phyloP scores from a whole-genome alignment of 2,113 vertebrate genomes.

The Menura novaehollandiae region DNA sequence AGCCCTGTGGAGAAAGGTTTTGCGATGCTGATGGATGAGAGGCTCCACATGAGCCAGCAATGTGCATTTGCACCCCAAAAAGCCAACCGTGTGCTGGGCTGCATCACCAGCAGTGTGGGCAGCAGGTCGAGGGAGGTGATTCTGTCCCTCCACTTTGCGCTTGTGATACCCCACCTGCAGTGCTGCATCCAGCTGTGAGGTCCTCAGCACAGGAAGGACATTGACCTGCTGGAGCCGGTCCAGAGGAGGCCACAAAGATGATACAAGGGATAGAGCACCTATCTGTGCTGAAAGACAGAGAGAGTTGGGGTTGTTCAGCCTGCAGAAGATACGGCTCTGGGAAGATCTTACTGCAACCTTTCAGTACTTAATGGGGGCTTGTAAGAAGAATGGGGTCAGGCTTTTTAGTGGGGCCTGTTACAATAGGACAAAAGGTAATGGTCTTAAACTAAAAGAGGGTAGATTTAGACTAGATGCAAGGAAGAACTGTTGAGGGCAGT shows the following conservation, averaged over 20 bases:
- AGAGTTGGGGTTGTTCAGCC: not conserved
- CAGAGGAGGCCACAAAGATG: not conserved
- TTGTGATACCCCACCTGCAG: not conserved
- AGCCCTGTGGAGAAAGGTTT: not conserved
- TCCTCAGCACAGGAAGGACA: not conserved
- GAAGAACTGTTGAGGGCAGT: not conserved
- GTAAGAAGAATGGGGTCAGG: not conserved
- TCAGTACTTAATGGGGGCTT: not conserved
- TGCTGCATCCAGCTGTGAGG: not conserved
- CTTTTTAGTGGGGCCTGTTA: not conserved
- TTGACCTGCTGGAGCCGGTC: not conserved
- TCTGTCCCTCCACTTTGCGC: fast-evolving
- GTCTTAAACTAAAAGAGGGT: not conserved
- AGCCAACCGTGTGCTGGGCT: fast-evolving
- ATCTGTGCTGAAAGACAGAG: not conserved
- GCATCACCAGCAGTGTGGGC: not conserved
- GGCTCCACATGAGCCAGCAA: fast-evolving
- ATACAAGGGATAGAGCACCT: not conserved
- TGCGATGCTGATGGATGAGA: not conserved
- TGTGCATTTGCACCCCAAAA: not conserved
- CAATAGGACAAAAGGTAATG: not conserved
- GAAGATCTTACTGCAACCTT: not conserved
- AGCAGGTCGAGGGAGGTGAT: not conserved
- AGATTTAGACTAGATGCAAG: not conserved
- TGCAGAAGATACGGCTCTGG: not conserved